These are phyloP conservation scores for Clinocottus analis DNA, from an alignment of 2,113 vertebrate species.

Conservation along the genomic window DNA sequence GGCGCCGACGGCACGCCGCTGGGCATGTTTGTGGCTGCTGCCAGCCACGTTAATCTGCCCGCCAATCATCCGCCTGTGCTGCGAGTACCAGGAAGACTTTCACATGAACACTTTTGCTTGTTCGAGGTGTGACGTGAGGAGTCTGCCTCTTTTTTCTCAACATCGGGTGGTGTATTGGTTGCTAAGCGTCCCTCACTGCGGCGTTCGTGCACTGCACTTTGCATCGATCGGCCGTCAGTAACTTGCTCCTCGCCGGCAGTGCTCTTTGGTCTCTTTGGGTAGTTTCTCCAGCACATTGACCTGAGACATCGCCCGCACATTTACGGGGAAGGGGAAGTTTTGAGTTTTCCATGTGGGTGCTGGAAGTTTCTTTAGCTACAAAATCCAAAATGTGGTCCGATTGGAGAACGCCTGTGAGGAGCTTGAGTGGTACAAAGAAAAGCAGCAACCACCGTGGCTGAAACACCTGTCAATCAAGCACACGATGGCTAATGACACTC, in stretches of 20 bases:
- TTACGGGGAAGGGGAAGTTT: too few relatives aligned
- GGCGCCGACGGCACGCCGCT: slow-evolving; percentile 56
- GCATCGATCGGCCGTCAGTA: neutral
- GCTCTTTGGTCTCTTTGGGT: neutral
- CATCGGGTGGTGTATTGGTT: neutral
- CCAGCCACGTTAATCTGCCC: slow-evolving; percentile 67
- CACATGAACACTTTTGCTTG: slow-evolving; percentile 2
- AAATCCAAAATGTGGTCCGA: neutral
- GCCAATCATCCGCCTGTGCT: slow-evolving; percentile 61
- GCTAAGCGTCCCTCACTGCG: neutral
- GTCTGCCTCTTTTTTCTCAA: neutral
- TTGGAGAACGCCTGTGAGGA: neutral
- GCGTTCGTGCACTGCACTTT: neutral
- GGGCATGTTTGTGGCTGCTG: slow-evolving; percentile 70
- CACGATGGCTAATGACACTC: neutral
- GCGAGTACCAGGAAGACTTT: slow-evolving; percentile 11
- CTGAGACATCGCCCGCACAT: neutral
- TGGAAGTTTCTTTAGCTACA: neutral
- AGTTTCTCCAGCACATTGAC: neutral
- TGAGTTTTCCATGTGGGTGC: neutral
- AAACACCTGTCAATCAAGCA: neutral
- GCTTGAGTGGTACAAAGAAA: neutral
- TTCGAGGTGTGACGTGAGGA: neutral
- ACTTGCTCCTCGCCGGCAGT: neutral
- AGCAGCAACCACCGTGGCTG: neutral